Base-by-base conservation (phyloP, 1,140 invertebrate species). In the Neuroterus valhalla region DNA sequence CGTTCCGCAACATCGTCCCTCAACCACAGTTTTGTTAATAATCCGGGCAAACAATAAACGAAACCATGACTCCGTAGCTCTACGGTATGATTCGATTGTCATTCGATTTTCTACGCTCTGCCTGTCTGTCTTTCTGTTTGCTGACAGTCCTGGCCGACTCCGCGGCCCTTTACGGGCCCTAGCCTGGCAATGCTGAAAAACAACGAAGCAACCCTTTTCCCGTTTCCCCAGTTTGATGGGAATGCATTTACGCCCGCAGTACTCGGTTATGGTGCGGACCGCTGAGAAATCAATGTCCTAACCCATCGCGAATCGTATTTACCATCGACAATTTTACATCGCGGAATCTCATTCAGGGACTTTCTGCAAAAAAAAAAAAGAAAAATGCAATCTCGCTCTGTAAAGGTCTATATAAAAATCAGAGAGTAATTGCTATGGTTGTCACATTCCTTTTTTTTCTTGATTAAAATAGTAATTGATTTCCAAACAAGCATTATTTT, bases 21-120 rank as follows among this genome's bases (percentile, higher is more conserved):
- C 14, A 21, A 55, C 12, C 19, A 55, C 12, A 21, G 11, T 55
- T 55, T 75, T 48, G 72, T 79, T 77, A 79, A 75, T 77, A 71
- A 68, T 52, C n/a, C 19, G 14, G n/a, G 48, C 23, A 69, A 75
- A 75, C 70, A 77, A 75, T 71, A 42, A 12, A n/a, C 72, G 46
- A 77, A 77, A 68, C 69, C 66, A 72, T 66, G 70, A 72, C 74
- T 78, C 48, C 55, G 73, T 46, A 71, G 77, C 71, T 82, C 85
- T 77, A 87, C 82, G 83, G 75, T 80, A 77, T 87, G 86, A 89
- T 86, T 86, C 83, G 81, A 85, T 86, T 85, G 85, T 87, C 84
- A 83, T 85, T 88, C 79, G 84, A 87, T 88, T 88, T 82, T 82
- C 78, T 78, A 85, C 76, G 84, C 76, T 84, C 75, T 80, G 78